phyloP scores from a whole-genome alignment of 2,888 invertebrate genomes.

The Drosophila maculinotata region DNA sequence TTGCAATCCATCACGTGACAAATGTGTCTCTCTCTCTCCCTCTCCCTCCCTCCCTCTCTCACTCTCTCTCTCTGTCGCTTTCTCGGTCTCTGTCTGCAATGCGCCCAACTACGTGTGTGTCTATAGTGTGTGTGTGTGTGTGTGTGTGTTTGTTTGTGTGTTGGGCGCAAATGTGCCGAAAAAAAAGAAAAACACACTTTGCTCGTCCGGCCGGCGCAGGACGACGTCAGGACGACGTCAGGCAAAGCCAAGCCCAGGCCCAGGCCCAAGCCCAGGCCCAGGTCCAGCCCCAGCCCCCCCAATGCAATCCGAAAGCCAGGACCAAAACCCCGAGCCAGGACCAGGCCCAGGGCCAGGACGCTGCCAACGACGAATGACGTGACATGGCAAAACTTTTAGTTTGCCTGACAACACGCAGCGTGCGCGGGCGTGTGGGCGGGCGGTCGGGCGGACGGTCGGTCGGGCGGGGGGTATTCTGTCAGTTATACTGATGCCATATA shows the following conservation, averaged over 20 bases:
- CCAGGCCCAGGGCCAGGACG: constrained; percentile 30
- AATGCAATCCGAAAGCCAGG: background rate
- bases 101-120: constrained; percentile 19
- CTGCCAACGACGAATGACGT: constrained; percentile 76
- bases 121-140: constrained; percentile 28
- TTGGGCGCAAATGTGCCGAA: constrained; percentile 76
- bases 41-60: constrained; percentile 26
- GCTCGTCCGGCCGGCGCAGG: constrained; percentile 47
- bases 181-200: constrained; percentile 45
- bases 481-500: constrained; percentile 40
- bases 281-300: background rate
- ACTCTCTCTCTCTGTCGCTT: constrained; percentile 19
- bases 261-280: constrained; percentile 31
- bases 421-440: constrained; percentile 18
- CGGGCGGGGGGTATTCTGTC: constrained; percentile 30
- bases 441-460: background rate
- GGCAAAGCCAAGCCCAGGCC: constrained; percentile 35
- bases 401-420: constrained; percentile 77
- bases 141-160: constrained; percentile 42
- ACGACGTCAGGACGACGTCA: no score
- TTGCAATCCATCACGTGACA: constrained; percentile 84
- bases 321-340: constrained; percentile 6
- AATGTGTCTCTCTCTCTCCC: constrained; percentile 70
- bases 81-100: constrained; percentile 35
- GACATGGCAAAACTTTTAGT: constrained; percentile 79